A percentile compares a stretch with the other conserved stretches of the same genome.
phyloP scores from a whole-genome alignment of 2,113 vertebrate genomes.

The Cyphomyrus discorhynchus region DNA sequence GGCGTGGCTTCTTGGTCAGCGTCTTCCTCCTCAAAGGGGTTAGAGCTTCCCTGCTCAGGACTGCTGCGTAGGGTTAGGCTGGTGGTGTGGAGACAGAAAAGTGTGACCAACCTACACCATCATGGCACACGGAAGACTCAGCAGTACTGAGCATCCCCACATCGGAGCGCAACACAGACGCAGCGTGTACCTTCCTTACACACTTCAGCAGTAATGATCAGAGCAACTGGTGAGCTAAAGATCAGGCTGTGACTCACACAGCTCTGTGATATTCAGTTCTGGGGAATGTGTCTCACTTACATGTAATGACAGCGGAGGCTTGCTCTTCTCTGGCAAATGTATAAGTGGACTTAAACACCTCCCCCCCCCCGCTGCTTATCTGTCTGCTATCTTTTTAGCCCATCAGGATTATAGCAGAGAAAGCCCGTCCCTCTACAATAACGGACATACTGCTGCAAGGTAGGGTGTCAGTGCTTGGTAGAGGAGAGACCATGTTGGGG shows the following conservation, averaged over 20 bases:
- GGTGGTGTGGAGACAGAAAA: conserved; percentile 77
- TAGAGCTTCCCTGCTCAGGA: conserved; percentile 74
- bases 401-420: not conserved
- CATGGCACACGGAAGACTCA: not conserved
- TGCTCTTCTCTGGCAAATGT: not conserved
- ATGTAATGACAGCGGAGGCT: not conserved
- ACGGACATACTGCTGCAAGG: no score
- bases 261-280: not conserved
- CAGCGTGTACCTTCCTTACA: not conserved
- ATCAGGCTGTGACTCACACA: not conserved
- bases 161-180: not conserved
- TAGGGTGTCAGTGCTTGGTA: no score
- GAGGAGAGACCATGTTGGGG: no score
- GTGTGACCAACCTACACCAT: conserved; percentile 44
- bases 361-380: not conserved
- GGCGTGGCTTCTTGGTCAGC: conserved; percentile 49
- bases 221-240: not conserved
- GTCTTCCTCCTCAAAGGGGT: conserved; percentile 88
- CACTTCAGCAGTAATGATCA: no score
- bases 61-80: conserved; percentile 77
- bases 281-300: not conserved
- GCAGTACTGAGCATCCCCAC: no score
- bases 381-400: not conserved
- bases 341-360: not conserved
- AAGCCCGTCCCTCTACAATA: not conserved